These are phyloP conservation scores for Lasioglossum figueresi DNA, from an alignment of 2,888 invertebrate species.

Conservation along the genomic window DNA sequence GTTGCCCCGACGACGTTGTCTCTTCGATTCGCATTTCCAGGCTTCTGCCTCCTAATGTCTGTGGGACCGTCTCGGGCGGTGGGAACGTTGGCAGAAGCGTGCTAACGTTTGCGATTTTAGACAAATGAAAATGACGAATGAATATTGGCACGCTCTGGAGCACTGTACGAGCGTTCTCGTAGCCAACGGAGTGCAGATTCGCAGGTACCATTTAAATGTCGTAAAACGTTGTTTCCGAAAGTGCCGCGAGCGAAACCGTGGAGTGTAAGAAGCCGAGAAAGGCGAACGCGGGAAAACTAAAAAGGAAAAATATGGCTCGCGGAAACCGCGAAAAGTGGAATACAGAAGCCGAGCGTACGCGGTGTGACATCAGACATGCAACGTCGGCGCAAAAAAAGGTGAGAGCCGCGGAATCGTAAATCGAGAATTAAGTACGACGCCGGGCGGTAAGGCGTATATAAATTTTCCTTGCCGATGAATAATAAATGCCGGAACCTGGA, in stretches of 20 bases:
- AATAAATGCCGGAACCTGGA: conserved; percentile 73
- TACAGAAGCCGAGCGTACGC: not conserved
- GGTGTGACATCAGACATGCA: conserved; percentile 56
- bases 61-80: not conserved
- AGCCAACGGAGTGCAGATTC: too few species aligned
- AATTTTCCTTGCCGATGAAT: conserved; percentile 77
- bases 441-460: conserved; percentile 71
- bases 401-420: conserved; percentile 69
- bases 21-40: not conserved
- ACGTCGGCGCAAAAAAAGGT: conserved; percentile 28
- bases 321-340: not conserved
- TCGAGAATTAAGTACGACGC: conserved; percentile 70
- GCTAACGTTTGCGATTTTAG: not conserved
- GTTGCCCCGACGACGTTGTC: not conserved
- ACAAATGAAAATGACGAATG: too few species aligned
- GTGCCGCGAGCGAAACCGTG: not conserved
- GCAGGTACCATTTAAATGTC: not conserved
- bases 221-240: not conserved
- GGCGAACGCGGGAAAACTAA: not conserved
- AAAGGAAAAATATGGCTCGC: not conserved
- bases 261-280: not conserved
- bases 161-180: too few species aligned
- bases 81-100: too few species aligned
- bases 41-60: not conserved
- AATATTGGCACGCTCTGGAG: too few species aligned